Base-by-base conservation (phyloP, 2,888 invertebrate species). In the Pseudolycoriella hygida region DNA sequence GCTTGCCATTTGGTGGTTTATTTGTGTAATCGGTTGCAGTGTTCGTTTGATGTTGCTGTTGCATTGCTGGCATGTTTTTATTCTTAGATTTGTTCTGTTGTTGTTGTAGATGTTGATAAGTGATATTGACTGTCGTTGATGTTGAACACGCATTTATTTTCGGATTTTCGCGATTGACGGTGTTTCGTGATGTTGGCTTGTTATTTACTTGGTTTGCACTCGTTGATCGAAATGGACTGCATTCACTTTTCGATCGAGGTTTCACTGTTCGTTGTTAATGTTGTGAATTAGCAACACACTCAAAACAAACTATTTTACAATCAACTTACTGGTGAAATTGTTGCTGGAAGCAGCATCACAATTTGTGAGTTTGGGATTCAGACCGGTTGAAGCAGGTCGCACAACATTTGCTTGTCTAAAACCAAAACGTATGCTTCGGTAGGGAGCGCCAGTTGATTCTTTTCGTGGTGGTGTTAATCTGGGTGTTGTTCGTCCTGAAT, bases 381-480 rank as follows among this genome's bases (percentile, higher is more conserved):
- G 77, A 18, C 62, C 59, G 53, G 71, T 71, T 50, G 73, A 70
- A n/a, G 70, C 62, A 54, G 71, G 71, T 37, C 65, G 56, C 37
- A 58, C 56, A 43, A 56, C 45, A 50, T 55, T 57, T 3, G 67
- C 59, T 59, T 79, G 78, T 56, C 82, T 73, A 68, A 81, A 84
- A 54, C 84, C 84, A 64, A 84, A 85, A 58, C 84, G 76, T 62
- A 77, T 81, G 31, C 75, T 72, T 49, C 78, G 72, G n/a, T 73
- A 55, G n/a, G 69, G 69, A 47, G 69, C 66, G 0, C 76, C 75
- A 40, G 67, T 68, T 2, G 71, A 67, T 56, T 79, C 78, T 59
- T 80, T 80, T 53, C 76, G 76, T 17, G 80, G 78, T 11, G 77
- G 70, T 8, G 75, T 73, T 49, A 80, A 53, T 20, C 69, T 69